Percentiles rank a stretch among this genome's conserved stretches.
Conservation (phyloP, 2,113 vertebrate genomes). For the Pogona vitticeps region DNA sequence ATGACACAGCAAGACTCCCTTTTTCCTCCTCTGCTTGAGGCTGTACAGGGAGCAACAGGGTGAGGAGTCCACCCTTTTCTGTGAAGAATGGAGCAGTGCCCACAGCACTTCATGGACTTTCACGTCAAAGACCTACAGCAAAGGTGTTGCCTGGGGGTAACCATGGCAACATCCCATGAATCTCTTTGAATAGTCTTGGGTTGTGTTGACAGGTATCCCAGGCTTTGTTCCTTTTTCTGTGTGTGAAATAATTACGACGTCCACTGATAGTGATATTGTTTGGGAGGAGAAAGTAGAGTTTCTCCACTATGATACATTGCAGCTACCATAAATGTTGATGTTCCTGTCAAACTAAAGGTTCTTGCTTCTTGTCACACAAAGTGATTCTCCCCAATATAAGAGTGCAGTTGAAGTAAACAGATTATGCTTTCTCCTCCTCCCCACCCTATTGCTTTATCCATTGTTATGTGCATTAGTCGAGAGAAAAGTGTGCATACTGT, state of each 20-base stretch:
- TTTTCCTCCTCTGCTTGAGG: neutral
- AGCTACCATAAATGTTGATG: neutral
- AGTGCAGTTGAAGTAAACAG: constrained; percentile 6
- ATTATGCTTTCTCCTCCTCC: neutral
- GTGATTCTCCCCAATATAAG: neutral
- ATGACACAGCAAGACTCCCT: neutral
- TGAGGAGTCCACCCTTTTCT: neutral
- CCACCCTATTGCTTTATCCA: neutral
- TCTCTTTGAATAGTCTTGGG: constrained; percentile 6
- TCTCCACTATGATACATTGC: neutral
- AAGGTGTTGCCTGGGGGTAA: constrained; percentile 10
- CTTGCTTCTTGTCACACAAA: constrained; percentile 30
- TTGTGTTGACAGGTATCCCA: neutral
- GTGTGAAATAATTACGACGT: neutral
- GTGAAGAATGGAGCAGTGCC: neutral
- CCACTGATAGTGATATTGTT: neutral
- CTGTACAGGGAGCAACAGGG: neutral
- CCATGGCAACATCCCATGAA: constrained; percentile 18
- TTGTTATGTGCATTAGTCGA: constrained; percentile 23
- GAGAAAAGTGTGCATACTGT: neutral
- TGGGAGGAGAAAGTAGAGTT: neutral
- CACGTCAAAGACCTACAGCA: neutral
- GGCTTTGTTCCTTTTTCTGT: neutral
- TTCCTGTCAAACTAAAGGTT: neutral
- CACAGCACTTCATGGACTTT: neutral